These are phyloP conservation scores for Spizella passerina DNA, from an alignment of 2,797 vertebrate genomes.

Conservation along the genomic window DNA sequence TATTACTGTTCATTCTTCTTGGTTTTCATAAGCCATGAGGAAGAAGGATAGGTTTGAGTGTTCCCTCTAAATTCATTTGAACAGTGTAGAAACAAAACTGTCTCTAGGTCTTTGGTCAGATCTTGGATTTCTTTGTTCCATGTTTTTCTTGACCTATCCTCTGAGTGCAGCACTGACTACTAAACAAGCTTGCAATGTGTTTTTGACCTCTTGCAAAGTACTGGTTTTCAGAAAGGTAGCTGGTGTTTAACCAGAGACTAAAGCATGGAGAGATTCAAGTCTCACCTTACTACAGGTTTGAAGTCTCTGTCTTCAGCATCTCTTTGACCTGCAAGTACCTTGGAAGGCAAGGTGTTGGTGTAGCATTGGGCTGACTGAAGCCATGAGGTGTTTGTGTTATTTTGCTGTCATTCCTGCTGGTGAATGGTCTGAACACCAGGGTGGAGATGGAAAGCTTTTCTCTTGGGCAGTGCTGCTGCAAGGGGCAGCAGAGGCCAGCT, in stretches of 20 bases:
- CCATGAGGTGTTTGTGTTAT: rapidly evolving
- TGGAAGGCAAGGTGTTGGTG: neutral
- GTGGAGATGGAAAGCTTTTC: neutral
- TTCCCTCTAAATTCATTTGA: neutral
- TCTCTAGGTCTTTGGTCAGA: neutral
- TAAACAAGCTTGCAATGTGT: neutral
- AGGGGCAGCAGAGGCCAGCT: neutral
- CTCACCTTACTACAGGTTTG: neutral
- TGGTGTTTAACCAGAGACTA: neutral
- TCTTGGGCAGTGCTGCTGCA: neutral
- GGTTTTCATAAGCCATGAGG: neutral
- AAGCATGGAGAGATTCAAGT: neutral
- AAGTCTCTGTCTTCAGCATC: neutral
- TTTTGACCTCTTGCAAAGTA: neutral
- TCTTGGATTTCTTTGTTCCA: neutral
- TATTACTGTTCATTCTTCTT: neutral
- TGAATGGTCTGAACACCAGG: neutral
- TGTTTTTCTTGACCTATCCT: neutral
- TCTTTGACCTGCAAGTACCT: neutral
- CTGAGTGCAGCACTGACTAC: neutral
- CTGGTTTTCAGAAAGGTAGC: neutral
- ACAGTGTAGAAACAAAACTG: neutral
- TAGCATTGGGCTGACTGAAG: neutral
- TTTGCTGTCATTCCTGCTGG: neutral
- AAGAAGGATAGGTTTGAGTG: neutral